Base-by-base conservation (phyloP, 2,797 vertebrate species). In the Lutjanus argentimaculatus region DNA sequence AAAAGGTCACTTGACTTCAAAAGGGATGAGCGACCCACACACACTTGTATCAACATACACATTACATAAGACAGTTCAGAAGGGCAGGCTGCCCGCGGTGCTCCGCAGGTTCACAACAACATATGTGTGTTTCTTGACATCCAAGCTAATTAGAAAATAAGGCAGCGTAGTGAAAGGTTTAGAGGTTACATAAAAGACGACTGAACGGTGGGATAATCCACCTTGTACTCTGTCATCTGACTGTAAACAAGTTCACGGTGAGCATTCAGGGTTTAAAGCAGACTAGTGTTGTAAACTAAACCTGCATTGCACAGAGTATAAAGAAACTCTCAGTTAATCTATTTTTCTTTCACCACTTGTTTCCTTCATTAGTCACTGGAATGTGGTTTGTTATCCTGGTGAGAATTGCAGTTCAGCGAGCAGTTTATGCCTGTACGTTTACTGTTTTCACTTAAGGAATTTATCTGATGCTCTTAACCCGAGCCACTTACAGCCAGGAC, bases 141-240 rank as follows among this genome's bases (percentile, higher is more conserved):
- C 25, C 58, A 22, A 36, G 82, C 85, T 75, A 90, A 92, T 90
- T 86, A 85, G 76, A 84, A 71, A 88, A 77, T 53, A 36, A 69
- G 42, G 57, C 64, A 30, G 67, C 1, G n/a, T 21, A 15, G 59
- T 57, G 73, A 22, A 70, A 52, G 2, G 52, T 80, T 75, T 30
- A 42, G 6, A 76, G 3, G 71, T 91, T 92, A 88, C 40, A 55
- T 83, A 92, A 93, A 83, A 52, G 69, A 72, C 43, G 21, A 57
- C 67, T 61, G 62, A 77, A 76, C 78, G 30, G 42, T 14, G 57
- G 36, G 77, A 83, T 92, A 88, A 91, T 61, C 51, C 74, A 7
- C 2, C 43, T 56, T 2, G 0, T 19, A 57, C 77, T 63, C n/a
- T 0, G 49, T 73, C 74, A 83, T 59, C 79, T 87, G 83, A 87